Evolutionary conservation across 2,797 vertebrate species (phyloP), one percentile per base, ranked within the genome.

Genomic region (Scarus forsteni): DNA sequence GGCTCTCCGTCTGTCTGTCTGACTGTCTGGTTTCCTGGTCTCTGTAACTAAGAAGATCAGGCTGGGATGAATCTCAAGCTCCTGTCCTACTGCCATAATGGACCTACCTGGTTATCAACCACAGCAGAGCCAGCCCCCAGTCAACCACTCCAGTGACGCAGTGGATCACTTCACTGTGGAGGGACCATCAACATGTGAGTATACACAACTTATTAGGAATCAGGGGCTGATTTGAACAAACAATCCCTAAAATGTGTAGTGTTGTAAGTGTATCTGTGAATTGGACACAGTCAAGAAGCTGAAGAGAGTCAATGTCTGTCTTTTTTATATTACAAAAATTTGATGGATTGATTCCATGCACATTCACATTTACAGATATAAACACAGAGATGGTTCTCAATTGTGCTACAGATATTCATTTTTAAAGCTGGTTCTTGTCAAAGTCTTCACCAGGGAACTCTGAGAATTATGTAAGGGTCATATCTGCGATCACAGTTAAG

Each of bases 121-220:
- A 39, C 83, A 87, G 61, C 73, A 77, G 55, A 39, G 65, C 18
- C 89, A 83, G 65, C 42, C 80, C 68, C 64, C 50, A 34, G 66
- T 64, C 58, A 74, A 78, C n/a, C 78, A 80, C 7, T 39, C 69
- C 40, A 66, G 40, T 27, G 73, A 81, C 74, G 27, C 70, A 7
- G 85, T 80, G 55, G 81, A 87, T 27, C 50, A 78, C 19, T 69
- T 85, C 48, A 38, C 63, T 63, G 70, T 74, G 60, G 92, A 93
- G 51, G 79, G 73, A 72, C 78, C 93, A 38, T 89, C 87, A 60
- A 84, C 85, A 77, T 92, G 94, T 95, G 85, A 94, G 94, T 39
- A 10, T 95, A 88, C 36, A 55, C 39, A 10, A 71, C 40, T 6
- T 14, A 2, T 36, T 27, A 52, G 36, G 15, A 36, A 34, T 7